A percentile compares a stretch with the other conserved stretches of the same genome.
Evolutionary conservation across 2,888 invertebrate species (phyloP).

Genomic region (Spatulosminthurus flaviceps): DNA sequence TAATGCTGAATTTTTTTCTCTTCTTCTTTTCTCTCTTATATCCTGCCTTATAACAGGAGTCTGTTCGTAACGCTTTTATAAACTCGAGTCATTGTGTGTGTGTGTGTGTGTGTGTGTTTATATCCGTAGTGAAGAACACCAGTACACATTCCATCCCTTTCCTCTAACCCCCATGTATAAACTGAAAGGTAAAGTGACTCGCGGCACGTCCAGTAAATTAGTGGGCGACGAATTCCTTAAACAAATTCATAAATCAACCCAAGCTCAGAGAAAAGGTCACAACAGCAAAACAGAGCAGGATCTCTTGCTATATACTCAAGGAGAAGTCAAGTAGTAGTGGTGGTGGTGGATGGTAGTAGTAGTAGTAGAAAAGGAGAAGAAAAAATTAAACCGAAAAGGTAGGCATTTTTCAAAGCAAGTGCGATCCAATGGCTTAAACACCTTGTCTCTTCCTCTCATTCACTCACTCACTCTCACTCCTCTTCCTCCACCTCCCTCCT

Average conservation of each 20-base stretch:
- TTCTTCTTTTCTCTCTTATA: no score
- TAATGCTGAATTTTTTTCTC: slow-evolving; percentile 10
- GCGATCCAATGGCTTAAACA: slow-evolving; percentile 21
- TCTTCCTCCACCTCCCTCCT: neutral
- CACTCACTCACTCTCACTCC: neutral
- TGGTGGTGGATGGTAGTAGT: neutral
- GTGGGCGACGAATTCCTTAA: slow-evolving; percentile 64
- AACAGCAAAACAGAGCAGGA: slow-evolving; percentile 53
- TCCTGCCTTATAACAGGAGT: no score
- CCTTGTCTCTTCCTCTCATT: neutral
- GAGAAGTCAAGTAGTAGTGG: slow-evolving; percentile 11
- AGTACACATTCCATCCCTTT: slow-evolving; percentile 28
- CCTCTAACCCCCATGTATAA: slow-evolving; percentile 27
- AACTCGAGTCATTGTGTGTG: no score
- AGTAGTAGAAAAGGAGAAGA: neutral
- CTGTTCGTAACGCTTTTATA: no score
- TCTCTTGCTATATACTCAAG: neutral
- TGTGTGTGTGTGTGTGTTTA: no score
- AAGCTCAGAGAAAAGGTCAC: slow-evolving; percentile 61
- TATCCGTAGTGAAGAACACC: no score
- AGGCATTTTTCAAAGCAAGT: slow-evolving; percentile 22
- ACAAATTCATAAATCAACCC: slow-evolving; percentile 64
- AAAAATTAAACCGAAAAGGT: slow-evolving; percentile 38
- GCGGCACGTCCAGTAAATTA: slow-evolving; percentile 64
- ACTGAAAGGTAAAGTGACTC: slow-evolving; percentile 57